These are phyloP conservation scores for Clupea harengus DNA, from an alignment of 2,113 vertebrate genomes.

Conservation along the genomic window DNA sequence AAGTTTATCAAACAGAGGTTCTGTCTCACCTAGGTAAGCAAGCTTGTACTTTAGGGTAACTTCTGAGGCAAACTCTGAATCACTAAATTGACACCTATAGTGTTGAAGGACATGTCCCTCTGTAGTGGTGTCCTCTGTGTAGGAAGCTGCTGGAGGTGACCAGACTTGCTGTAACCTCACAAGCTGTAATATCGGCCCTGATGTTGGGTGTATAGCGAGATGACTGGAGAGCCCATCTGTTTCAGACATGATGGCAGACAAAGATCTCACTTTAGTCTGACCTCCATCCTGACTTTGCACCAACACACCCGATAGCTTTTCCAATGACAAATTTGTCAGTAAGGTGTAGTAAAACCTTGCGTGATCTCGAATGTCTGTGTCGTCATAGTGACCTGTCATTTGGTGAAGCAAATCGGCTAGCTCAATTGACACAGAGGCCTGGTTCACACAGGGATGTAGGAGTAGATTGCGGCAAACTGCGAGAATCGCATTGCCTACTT, in stretches of 20 bases:
- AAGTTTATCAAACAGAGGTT: slow-evolving; percentile 64
- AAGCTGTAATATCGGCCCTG: slow-evolving; percentile 61
- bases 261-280: slow-evolving; percentile 64
- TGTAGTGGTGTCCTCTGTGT: neutral
- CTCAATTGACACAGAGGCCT: slow-evolving; percentile 51
- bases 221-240: slow-evolving; percentile 72
- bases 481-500: slow-evolving; percentile 74
- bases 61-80: slow-evolving; percentile 57
- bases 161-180: neutral
- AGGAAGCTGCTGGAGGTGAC: neutral
- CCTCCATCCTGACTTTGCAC: slow-evolving; percentile 61
- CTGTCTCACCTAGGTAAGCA: slow-evolving; percentile 42
- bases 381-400: slow-evolving; percentile 66
- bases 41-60: slow-evolving; percentile 68
- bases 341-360: slow-evolving; percentile 84
- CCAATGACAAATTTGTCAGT: slow-evolving; percentile 75
- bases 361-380: slow-evolving; percentile 80
- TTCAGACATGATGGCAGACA: slow-evolving; percentile 77
- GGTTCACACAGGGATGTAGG: slow-evolving; percentile 63
- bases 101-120: slow-evolving; percentile 35
- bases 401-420: slow-evolving; percentile 77
- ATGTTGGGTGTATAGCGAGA: slow-evolving; percentile 70
- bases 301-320: slow-evolving; percentile 74
- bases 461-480: slow-evolving; percentile 75
- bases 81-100: slow-evolving; percentile 65